Base-by-base conservation (phyloP, 2,797 vertebrate genomes). In the Linurgus olivaceus region DNA sequence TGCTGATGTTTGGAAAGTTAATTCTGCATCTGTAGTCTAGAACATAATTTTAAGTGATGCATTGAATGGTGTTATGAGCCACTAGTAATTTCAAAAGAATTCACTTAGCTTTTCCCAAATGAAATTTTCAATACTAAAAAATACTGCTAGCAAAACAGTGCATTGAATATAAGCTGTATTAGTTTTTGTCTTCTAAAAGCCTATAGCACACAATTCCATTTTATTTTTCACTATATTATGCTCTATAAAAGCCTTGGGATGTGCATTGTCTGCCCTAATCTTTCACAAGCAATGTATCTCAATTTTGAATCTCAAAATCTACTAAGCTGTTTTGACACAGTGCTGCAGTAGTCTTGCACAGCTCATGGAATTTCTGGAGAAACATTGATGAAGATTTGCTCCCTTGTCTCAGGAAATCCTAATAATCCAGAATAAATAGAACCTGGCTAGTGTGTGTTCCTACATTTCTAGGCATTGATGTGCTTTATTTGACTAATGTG, bases 141-240 rank as follows among this genome's bases (percentile, higher is more conserved):
- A n/a, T 42, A 28, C 20, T 61, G 2, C 17, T 59, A 45, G 33
- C 11, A 70, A 85, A 74, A 44, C 15, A 57, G 28, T 51, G 38
- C 25, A 5, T 10, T 1, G 2, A 55, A 63, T 73, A 24, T 58
- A 21, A 80, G 17, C 17, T 26, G 9, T 17, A 25, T 75, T 72
- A 5, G 2, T 9, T 51, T 72, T 84, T 74, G 17, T 51, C 50
- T 66, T 88, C 29, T 38, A 44, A 58, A 55, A 79, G 29, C 12
- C 42, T 31, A 0, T 9, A 54, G 28, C 3, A 2, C 31, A 20
- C 0, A 1, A 55, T 58, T 62, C 7, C 11, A 6, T 51, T 85
- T 67, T 37, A 8, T 26, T 88, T 80, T 90, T 54, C 23, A 9
- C 38, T 67, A 9, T 44, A 16, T 26, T 21, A 26, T 42, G 21